A percentile compares a stretch with the other conserved stretches of the same genome.
phyloP scores from a whole-genome alignment of 2,888 invertebrate genomes.

The Allacma fusca region DNA sequence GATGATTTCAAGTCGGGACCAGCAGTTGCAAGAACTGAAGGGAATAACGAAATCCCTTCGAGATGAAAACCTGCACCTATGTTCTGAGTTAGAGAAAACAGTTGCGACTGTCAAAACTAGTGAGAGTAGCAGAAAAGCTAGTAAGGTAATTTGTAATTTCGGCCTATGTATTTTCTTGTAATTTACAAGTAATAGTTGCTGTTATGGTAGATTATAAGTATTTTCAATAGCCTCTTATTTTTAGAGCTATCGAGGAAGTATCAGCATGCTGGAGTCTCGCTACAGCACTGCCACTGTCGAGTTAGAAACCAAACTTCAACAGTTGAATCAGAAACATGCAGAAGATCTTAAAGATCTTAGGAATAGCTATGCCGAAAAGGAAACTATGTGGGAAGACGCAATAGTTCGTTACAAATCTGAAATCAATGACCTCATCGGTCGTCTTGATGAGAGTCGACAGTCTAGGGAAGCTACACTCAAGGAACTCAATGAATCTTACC shows the following conservation, averaged over 20 bases:
- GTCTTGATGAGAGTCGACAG: slow-evolving; percentile 24
- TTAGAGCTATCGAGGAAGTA: slow-evolving; percentile 29
- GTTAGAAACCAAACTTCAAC: background rate
- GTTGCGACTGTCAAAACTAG: background rate
- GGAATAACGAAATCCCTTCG: background rate
- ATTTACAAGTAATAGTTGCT: too few species aligned
- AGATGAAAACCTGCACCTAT: background rate
- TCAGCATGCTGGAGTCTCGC: slow-evolving; percentile 27
- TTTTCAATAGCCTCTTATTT: too few species aligned
- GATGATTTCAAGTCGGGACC: background rate
- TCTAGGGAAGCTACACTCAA: slow-evolving; percentile 26
- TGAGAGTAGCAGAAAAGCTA: background rate
- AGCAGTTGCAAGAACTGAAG: slow-evolving; percentile 16
- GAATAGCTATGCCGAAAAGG: background rate
- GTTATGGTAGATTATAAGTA: too few species aligned
- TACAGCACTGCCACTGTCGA: background rate
- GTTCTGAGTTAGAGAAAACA: background rate
- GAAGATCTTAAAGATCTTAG: slow-evolving; percentile 12
- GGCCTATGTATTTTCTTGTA: too few species aligned
- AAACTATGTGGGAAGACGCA: background rate
- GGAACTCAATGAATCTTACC: slow-evolving; percentile 10
- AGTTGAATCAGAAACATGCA: slow-evolving; percentile 27
- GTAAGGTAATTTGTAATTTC: too few species aligned
- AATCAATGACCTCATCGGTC: slow-evolving; percentile 2
- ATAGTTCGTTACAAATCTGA: slow-evolving; percentile 10